Evolutionary conservation across 2,797 vertebrate species (phyloP), one percentile per base, ranked within the genome.

Genomic region (Silurus aristotelis): DNA sequence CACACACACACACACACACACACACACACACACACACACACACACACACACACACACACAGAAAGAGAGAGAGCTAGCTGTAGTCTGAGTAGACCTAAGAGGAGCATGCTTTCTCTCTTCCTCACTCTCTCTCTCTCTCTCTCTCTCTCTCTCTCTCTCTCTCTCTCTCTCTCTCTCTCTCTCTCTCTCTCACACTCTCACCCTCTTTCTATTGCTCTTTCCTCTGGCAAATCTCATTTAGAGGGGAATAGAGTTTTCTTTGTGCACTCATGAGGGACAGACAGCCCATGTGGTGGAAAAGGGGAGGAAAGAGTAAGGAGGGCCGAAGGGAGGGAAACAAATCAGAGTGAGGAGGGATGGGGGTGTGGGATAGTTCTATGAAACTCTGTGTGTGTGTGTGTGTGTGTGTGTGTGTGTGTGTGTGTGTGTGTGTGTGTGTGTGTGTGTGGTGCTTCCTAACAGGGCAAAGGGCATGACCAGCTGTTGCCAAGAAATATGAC

Each of bases 181-280:
- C 38, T 61, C 84, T 73, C 83, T 85, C 76, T 58, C 82, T 31
- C 58, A 48, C 73, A 68, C 80, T 89, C 78, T 60, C 79, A 15
- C 81, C 48, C 72, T 80, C 83, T 68, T 61, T 61, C 70, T 27
- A 60, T 64, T 60, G 22, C 81, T 84, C 71, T 67, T 82, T 88
- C 81, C 84, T 83, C 79, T 63, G 64, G 89, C 85, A 90, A 90
- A 91, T 90, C 87, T 83, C 79, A 90, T 90, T 87, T 88, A 76
- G 79, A 86, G 87, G 83, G 88, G 87, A 90, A 91, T 90, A 91
- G 87, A 87, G 82, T 84, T 84, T 75, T 90, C 89, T 90, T 91
- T 91, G 90, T 90, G 89, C 87, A 48, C 87, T 89, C 82, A 58
- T 71, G 86, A 86, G 85, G 83, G 88, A 84, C 77, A 67, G 88